Percentiles rank a stretch among this genome's conserved stretches.
phyloP scores from a whole-genome alignment of 2,113 vertebrate genomes.

The Clarias gariepinus region DNA sequence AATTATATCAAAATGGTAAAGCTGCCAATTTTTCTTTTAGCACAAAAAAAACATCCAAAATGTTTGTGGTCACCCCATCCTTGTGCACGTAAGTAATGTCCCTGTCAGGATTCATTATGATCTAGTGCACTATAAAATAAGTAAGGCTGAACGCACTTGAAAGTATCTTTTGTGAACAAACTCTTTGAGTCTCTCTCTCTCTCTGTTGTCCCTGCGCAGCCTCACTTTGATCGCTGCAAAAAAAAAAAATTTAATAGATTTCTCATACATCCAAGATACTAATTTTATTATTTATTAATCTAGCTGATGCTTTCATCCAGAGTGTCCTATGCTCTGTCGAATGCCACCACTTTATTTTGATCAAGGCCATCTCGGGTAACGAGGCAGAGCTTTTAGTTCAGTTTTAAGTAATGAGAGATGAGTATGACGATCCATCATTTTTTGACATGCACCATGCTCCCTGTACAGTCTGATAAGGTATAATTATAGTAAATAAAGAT shows the following conservation, averaged over 20 bases:
- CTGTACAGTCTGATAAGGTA: not conserved
- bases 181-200: not conserved
- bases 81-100: not conserved
- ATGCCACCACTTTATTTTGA: slow-evolving; percentile 35
- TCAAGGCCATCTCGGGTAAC: not conserved
- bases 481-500: not conserved
- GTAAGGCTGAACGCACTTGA: not conserved
- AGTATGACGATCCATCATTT: not conserved
- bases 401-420: not conserved
- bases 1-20: not conserved
- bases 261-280: not conserved
- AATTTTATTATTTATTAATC: slow-evolving; percentile 52
- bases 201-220: slow-evolving; percentile 14
- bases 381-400: slow-evolving; percentile 11
- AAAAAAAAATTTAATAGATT: not conserved
- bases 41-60: not conserved
- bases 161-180: not conserved
- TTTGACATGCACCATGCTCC: not conserved
- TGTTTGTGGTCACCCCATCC: not conserved
- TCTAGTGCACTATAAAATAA: not conserved
- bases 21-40: not conserved
- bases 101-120: not conserved
- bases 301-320: slow-evolving; percentile 46
- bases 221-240: slow-evolving; percentile 36
- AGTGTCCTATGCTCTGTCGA: slow-evolving; percentile 36